phyloP scores from a whole-genome alignment of 2,113 vertebrate species.

The Microtus oregoni region DNA sequence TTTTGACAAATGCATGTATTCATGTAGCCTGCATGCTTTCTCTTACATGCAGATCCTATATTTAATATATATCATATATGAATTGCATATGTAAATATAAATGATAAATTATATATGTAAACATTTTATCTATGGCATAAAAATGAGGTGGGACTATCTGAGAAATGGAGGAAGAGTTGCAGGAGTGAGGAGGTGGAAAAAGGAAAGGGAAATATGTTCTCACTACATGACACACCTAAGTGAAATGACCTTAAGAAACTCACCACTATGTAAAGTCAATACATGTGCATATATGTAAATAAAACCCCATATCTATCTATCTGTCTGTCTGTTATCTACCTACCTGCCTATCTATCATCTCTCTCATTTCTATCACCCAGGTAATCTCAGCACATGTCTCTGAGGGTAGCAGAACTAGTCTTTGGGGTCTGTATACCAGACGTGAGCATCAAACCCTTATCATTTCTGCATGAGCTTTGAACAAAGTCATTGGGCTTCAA shows the following conservation, averaged over 20 bases:
- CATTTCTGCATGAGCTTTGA: neutral
- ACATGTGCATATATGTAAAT: neutral
- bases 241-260: neutral
- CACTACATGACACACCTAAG: neutral
- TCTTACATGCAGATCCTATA: neutral
- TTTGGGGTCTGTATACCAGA: neutral
- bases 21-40: neutral
- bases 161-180: neutral
- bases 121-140: neutral
- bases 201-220: neutral
- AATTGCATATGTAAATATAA: neutral
- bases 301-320: neutral
- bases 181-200: neutral
- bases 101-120: neutral
- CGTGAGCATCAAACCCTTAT: neutral
- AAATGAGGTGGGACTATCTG: neutral
- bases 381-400: neutral
- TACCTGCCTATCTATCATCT: neutral
- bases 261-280: neutral
- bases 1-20: conserved; percentile 12
- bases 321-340: neutral
- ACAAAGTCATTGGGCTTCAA: neutral
- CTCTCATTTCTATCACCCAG: neutral
- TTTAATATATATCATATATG: neutral
- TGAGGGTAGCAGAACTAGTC: neutral